Evolutionary conservation across 2,888 invertebrate genomes (phyloP).

Genomic region (Trissonchulus latispiculum): DNA sequence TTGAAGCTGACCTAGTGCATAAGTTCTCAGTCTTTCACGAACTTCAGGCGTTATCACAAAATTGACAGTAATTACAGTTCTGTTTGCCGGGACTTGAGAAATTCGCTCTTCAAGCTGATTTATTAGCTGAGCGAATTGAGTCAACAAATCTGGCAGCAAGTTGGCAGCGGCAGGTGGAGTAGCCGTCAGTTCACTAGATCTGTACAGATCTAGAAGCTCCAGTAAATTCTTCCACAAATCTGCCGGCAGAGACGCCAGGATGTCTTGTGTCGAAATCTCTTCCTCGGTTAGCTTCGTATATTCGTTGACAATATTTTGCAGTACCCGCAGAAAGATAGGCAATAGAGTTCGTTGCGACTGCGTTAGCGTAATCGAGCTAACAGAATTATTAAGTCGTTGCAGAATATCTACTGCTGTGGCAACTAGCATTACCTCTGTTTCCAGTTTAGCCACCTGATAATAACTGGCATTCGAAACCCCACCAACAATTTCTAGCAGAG

Average conservation of each 20-base stretch:
- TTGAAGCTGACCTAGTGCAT: neutral
- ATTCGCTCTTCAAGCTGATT: neutral
- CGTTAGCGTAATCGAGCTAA: neutral
- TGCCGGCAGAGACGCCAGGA: neutral
- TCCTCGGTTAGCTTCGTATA: neutral
- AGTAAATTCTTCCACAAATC: neutral
- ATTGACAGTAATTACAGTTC: neutral
- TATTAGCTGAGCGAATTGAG: neutral
- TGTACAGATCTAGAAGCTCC: neutral
- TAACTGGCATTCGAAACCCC: neutral
- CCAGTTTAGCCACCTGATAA: neutral
- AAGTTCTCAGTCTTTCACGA: neutral
- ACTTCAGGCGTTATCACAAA: neutral
- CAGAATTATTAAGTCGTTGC: neutral
- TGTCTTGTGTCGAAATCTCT: neutral
- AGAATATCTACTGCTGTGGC: neutral
- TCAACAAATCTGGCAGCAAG: neutral
- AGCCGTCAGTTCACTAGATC: neutral
- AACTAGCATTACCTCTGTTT: neutral
- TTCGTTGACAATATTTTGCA: neutral
- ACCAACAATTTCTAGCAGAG: neutral
- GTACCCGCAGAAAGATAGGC: neutral
- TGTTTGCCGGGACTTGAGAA: neutral
- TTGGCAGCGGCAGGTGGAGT: neutral
- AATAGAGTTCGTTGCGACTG: neutral